Evolutionary conservation across 2,888 invertebrate genomes (phyloP), one percentile per base, ranked within the genome.

Genomic region (Nephrotoma guestfalica): DNA sequence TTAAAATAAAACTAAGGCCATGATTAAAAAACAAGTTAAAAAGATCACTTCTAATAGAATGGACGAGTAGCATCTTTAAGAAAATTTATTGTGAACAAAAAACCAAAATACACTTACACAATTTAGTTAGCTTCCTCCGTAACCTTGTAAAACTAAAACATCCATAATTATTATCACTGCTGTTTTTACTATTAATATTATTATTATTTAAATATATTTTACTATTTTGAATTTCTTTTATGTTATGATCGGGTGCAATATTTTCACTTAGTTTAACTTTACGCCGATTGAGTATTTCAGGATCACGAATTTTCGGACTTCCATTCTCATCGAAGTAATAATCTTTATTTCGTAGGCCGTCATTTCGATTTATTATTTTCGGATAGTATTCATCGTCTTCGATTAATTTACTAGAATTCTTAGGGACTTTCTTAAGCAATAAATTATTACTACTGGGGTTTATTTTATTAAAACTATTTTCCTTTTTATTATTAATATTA

Each of bases 281-380:
- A 85, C 89, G 88, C 87, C 89, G 86, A 84, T 41, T 41, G 15
- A 41, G 41, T 41, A 84, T 84, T 41, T 84, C 42, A 5, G 41
- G 41, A 84, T 42, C 43, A 6, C 91, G 89, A 87, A 91, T 88
- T 87, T 91, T 90, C 4, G 92, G 91, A 88, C 91, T 91, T 6
- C 91, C 91, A 84, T 91, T 91, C 87, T 91, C 91, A 87, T 91
- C 91, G 87, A 91, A 89, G 89, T 90, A 91, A 88, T 91, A 91
- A 90, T 91, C 91, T 83, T 91, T 90, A 86, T 91, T 91, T 87
- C 90, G 90, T 7, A 91, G 89, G 30, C 92, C 92, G 88, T 91
- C 91, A 87, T 90, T 90, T 87, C 90, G 90, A 88, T 91, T 91
- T 86, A 91, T 91, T 42, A 91, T 88, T 88, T 90, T 90, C n/a